Evolutionary conservation across 2,888 invertebrate genomes (phyloP).

Genomic region (Dione juno): DNA sequence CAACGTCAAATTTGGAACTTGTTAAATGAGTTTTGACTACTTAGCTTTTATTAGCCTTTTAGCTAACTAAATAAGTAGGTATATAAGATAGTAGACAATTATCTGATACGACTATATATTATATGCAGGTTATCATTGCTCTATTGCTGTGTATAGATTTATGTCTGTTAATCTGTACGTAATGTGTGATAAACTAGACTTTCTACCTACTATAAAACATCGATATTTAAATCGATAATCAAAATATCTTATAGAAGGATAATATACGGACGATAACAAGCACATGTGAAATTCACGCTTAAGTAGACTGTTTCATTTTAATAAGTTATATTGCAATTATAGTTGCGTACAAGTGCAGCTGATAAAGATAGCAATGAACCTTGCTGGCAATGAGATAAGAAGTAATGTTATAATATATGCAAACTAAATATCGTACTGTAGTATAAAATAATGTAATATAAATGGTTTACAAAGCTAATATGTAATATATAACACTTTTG

Average conservation of each 20-base stretch:
- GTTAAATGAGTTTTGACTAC: no score
- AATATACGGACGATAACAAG: neutral
- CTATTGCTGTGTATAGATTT: no score
- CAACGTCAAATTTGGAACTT: no score
- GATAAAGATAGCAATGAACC: constrained; percentile 34
- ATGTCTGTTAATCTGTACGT: no score
- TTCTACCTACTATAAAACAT: no score
- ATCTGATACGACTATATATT: no score
- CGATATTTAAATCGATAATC: neutral
- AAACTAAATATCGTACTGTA: neutral
- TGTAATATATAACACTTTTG: no score
- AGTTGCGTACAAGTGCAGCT: constrained; percentile 24
- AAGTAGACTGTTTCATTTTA: neutral
- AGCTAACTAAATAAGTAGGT: no score
- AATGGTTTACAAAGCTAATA: neutral
- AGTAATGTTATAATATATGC: constrained; percentile 21
- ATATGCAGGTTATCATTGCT: no score
- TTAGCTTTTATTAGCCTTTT: no score
- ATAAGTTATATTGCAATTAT: neutral
- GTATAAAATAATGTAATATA: neutral
- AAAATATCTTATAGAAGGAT: neutral
- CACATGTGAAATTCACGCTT: neutral
- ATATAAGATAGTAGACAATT: no score
- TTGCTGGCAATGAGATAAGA: constrained; percentile 19
- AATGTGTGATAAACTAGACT: no score